Evolutionary conservation across 2,113 vertebrate genomes (phyloP).

Genomic region (Bambusicola thoracicus): DNA sequence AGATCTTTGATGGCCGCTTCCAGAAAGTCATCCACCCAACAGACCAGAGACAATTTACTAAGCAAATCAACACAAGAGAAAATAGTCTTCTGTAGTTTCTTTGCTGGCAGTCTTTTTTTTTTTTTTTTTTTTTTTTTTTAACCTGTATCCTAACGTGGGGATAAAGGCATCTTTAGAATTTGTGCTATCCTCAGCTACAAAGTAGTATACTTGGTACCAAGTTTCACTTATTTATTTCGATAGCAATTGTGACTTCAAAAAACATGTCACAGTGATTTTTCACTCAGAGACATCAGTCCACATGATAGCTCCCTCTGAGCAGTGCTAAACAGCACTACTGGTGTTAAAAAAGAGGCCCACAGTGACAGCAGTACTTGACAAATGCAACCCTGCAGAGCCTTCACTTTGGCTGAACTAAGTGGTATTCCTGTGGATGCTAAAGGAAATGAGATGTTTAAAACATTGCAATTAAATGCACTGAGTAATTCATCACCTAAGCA

Average conservation of each 20-base stretch:
- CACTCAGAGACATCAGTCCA: neutral
- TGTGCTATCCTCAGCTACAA: neutral
- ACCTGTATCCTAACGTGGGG: neutral
- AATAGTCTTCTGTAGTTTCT: neutral
- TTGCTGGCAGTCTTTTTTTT: neutral
- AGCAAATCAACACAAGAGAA: neutral
- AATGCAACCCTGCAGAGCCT: neutral
- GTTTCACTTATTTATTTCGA: neutral
- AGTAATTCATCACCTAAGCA: neutral
- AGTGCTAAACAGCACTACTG: neutral
- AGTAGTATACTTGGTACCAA: rapidly evolving
- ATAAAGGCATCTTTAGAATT: neutral
- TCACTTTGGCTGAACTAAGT: neutral
- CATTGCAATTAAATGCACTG: neutral
- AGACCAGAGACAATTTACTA: neutral
- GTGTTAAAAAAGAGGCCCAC: neutral
- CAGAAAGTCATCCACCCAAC: neutral
- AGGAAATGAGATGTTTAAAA: neutral
- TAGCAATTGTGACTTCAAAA: neutral
- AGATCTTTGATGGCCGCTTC: neutral
- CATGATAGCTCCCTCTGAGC: neutral
- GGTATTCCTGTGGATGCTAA: neutral
- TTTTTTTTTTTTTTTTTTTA: neutral
- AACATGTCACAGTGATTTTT: neutral
- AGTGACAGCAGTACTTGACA: neutral